Evolutionary conservation across 1,140 invertebrate species (phyloP), one percentile per base, ranked within the genome.

Genomic region (Caenorhabditis tropicalis): DNA sequence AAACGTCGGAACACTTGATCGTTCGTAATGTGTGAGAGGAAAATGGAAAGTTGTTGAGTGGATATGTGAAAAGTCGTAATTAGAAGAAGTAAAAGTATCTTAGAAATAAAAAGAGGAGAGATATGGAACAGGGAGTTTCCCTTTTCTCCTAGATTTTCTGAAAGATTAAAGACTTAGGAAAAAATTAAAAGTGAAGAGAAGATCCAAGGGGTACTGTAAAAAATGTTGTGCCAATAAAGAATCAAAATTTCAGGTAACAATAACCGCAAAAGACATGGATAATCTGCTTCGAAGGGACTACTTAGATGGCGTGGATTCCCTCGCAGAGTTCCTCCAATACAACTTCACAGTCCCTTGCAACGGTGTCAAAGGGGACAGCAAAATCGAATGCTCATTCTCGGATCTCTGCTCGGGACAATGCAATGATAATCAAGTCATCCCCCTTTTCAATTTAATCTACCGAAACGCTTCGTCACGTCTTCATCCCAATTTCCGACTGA

Each of bases 401-500:
- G 53, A 87, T 39, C 58, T 87, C 31, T 87, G 86, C 48, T 56
- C 85, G 4, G 86, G 86, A 27, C 87, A 74, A 43, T 87, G 86
- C 60, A 87, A 87, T 56, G 86, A 87, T 43, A 87, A 87, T 60
- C 82, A 84, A 82, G 82, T 87, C 6, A 79, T 87, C 31, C 86
- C 86, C 19, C 21, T 87, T n/a, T 87, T 87, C 83, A 82, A 84
- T 29, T 53, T 87, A n/a, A 86, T 87, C 82, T 87, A 87, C 79
- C 85, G 86, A 16, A 87, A 87, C 51, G 27, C 79, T 15, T 85
- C 82, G 0, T 79, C 58, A 10, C 70, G 86, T 43, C 82, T 84
- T 24, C 86, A 87, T 81, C 86, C 86, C n/a, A 87, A 87, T 60
- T 87, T 87, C 79, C 86, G 86, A 21, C 60, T 87, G 46, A 86